These are phyloP conservation scores for Ophioderma brevispina DNA, from an alignment of 35 echinoderm and acorn worm species.

Conservation along the genomic window DNA sequence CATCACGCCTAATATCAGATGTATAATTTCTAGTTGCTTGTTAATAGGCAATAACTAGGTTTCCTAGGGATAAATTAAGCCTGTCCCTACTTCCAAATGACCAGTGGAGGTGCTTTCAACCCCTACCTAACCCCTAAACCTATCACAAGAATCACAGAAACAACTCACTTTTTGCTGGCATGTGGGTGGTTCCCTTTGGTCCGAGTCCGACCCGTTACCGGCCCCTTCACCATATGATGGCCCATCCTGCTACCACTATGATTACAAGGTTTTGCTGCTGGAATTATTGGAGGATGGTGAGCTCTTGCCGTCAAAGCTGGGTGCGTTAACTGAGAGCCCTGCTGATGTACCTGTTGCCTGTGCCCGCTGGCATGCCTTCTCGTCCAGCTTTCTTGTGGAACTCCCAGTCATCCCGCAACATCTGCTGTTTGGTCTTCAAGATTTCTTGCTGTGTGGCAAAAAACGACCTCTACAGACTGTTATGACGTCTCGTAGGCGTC, in stretches of 20 bases:
- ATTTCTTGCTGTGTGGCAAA: slow-evolving; percentile 11
- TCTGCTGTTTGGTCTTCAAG: slow-evolving; percentile 52
- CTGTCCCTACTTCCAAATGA: too few relatives aligned
- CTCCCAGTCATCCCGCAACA: slow-evolving; percentile 42
- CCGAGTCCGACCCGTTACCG: not conserved
- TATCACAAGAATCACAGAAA: too few relatives aligned
- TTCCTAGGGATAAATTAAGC: too few relatives aligned
- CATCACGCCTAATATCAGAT: too few relatives aligned
- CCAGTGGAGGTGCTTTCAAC: too few relatives aligned
- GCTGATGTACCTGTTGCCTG: not conserved
- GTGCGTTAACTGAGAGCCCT: not conserved
- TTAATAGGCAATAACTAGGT: too few relatives aligned
- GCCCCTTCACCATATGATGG: not conserved
- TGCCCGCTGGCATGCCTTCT: not conserved
- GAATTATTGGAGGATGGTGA: not conserved
- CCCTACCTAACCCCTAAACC: too few relatives aligned
- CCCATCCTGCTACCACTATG: not conserved
- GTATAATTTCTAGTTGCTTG: too few relatives aligned
- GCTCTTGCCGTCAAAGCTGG: not conserved
- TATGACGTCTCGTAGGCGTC: too few relatives aligned
- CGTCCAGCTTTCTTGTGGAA: slow-evolving; percentile 21
- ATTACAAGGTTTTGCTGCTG: not conserved
- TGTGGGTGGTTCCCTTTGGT: not conserved
- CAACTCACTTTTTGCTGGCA: not conserved
- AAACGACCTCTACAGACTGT: too few relatives aligned